A percentile compares a stretch with the other conserved stretches of the same genome.
phyloP scores from a whole-genome alignment of 2,797 vertebrate genomes.

The Aplochiton taeniatus region DNA sequence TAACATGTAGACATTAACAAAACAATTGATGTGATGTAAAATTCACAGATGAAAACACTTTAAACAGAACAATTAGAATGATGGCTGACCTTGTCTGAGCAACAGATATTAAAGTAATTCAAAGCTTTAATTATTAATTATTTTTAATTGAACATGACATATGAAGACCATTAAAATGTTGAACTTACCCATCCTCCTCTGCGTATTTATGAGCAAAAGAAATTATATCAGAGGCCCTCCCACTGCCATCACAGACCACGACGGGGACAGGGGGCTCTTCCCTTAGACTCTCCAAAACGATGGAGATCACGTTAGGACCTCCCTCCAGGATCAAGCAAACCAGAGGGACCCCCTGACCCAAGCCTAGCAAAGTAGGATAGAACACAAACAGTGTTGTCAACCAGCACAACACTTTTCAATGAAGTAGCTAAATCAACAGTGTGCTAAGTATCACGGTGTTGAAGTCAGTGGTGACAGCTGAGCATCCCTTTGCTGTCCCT shows the following conservation, averaged over 20 bases:
- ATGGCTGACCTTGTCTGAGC: too few relatives aligned
- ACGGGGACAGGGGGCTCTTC: slow-evolving; percentile 94
- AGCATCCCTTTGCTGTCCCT: slow-evolving; percentile 93
- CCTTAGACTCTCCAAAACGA: slow-evolving; percentile 88
- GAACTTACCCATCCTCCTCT: slow-evolving; percentile 86
- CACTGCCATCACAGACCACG: slow-evolving; percentile 93
- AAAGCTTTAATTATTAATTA: too few relatives aligned
- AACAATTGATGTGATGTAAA: too few relatives aligned
- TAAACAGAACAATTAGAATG: too few relatives aligned
- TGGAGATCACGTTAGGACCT: slow-evolving; percentile 91
- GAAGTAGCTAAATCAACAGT: not conserved
- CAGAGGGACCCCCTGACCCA: slow-evolving; percentile 92
- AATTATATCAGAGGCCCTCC: slow-evolving; percentile 90
- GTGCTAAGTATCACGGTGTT: slow-evolving; percentile 5
- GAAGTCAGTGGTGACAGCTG: slow-evolving; percentile 84
- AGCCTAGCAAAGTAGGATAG: slow-evolving; percentile 67
- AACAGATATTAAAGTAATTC: too few relatives aligned
- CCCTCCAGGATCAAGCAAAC: slow-evolving; percentile 95
- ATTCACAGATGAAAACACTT: too few relatives aligned
- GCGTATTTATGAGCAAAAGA: slow-evolving; percentile 94
- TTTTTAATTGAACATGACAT: not conserved
- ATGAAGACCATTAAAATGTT: not conserved
- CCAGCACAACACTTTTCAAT: too few relatives aligned
- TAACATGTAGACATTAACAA: too few relatives aligned
- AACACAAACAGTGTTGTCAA: not conserved